Percentiles rank a stretch among this genome's conserved stretches.
Conservation (phyloP, 2,113 vertebrate genomes). For the Paramormyrops kingsleyae region DNA sequence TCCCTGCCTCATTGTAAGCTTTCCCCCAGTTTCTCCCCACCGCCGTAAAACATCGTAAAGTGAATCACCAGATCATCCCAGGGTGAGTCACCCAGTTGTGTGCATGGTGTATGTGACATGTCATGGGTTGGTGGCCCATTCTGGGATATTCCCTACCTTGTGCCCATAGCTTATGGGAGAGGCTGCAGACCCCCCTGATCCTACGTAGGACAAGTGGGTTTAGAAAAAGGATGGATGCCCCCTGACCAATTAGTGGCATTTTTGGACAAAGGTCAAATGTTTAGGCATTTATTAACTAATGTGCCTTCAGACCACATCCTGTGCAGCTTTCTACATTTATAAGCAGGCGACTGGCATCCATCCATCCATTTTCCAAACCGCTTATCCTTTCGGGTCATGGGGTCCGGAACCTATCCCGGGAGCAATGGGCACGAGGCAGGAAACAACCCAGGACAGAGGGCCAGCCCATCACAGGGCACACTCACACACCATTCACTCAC, state of each 20-base stretch:
- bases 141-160: not conserved
- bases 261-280: not conserved
- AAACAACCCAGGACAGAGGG: no score
- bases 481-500: no score
- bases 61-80: not conserved
- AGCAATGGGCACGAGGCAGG: no score
- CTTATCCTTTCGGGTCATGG: no score
- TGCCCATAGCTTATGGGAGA: not conserved
- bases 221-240: not conserved
- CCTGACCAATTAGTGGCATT: not conserved
- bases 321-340: not conserved
- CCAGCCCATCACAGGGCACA: no score
- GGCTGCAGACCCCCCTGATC: not conserved
- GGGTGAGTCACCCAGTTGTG: not conserved
- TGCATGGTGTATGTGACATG: not conserved
- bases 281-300: not conserved
- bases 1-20: not conserved
- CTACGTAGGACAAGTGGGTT: not conserved
- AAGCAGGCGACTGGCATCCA: not conserved
- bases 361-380: no score
- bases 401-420: no score
- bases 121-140: not conserved
- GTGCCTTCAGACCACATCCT: not conserved
- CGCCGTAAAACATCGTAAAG: not conserved
- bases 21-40: not conserved